These are phyloP conservation scores for Petrocephalus schoutedeni DNA, from an alignment of 2,797 vertebrate genomes.

Conservation along the genomic window DNA sequence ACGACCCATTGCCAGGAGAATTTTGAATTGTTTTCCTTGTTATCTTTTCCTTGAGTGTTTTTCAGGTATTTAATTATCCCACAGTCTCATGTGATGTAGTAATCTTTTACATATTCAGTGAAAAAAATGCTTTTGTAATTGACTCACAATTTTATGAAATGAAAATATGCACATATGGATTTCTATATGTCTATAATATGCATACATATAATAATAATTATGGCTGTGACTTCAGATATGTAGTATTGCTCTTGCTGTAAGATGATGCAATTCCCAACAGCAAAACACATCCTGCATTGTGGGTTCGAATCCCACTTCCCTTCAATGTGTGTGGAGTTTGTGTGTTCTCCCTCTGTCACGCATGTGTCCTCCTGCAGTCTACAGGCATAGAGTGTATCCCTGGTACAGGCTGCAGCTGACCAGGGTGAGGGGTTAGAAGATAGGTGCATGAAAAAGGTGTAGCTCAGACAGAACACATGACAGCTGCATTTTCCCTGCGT, in stretches of 20 bases:
- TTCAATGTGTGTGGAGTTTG: too few relatives aligned
- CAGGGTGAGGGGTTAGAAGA: neutral
- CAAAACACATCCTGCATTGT: neutral
- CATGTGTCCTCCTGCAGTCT: neutral
- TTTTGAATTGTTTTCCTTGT: neutral
- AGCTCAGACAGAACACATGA: neutral
- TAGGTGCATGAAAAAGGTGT: neutral
- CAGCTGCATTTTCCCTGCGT: neutral
- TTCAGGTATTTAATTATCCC: neutral
- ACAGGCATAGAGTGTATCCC: neutral
- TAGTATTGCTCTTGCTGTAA: neutral
- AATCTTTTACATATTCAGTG: too few relatives aligned
- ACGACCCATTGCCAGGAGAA: neutral
- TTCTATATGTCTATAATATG: neutral
- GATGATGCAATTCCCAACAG: neutral
- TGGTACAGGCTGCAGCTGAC: neutral
- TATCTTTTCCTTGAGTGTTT: neutral
- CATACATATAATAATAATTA: neutral
- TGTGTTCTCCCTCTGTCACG: neutral
- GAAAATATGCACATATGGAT: neutral
- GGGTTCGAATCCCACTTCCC: neutral
- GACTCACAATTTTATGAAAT: neutral
- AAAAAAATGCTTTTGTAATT: neutral
- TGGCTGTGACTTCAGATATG: neutral
- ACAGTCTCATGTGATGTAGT: too few relatives aligned